These are phyloP conservation scores for Tetragonula clypearis DNA, from an alignment of 1,140 invertebrate species.

Conservation along the genomic window DNA sequence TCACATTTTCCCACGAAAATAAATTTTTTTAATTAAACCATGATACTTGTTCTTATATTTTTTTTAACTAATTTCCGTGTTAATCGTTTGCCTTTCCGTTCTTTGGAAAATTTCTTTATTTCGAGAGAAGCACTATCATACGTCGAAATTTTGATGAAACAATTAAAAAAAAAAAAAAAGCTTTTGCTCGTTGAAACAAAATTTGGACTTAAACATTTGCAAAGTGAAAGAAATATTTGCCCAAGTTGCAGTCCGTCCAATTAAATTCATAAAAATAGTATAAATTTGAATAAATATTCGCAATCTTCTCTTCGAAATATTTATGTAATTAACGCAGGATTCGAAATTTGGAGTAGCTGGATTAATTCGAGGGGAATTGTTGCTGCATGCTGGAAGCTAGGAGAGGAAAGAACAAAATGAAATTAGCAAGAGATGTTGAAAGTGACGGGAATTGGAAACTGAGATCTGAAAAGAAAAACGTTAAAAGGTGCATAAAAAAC, in stretches of 20 bases:
- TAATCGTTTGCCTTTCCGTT: too few species aligned
- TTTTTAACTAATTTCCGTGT: too few species aligned
- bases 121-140: too few species aligned
- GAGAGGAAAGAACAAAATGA: neutral
- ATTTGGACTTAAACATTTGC: neutral
- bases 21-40: too few species aligned
- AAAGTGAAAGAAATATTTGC: neutral
- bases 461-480: neutral
- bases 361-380: neutral
- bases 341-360: neutral
- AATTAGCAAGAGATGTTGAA: neutral
- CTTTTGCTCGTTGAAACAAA: too few species aligned
- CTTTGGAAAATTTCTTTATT: too few species aligned
- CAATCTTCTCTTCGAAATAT: neutral
- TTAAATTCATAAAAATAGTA: too few species aligned
- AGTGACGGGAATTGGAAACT: neutral
- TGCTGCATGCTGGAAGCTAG: neutral
- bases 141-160: too few species aligned
- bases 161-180: too few species aligned
- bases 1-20: too few species aligned
- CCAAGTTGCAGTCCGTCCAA: too few species aligned
- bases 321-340: neutral
- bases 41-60: too few species aligned
- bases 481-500: neutral
- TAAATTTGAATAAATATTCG: neutral